Conservation (phyloP, 2,113 vertebrate genomes). For the Brachyistius frenatus region DNA sequence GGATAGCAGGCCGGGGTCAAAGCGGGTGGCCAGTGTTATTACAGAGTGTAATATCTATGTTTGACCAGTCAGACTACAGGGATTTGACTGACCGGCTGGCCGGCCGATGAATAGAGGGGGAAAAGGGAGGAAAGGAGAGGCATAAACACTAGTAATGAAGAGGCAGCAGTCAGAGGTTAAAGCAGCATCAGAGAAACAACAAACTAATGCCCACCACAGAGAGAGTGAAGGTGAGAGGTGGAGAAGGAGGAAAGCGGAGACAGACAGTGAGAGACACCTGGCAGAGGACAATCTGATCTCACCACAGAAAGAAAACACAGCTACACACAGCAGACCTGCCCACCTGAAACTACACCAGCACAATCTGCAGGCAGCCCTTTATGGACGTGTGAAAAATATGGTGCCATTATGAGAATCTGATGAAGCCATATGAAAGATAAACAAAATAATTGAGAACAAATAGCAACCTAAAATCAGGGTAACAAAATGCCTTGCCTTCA, state of each 20-base stretch:
- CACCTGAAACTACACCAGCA: constrained; percentile 50
- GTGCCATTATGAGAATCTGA: neutral
- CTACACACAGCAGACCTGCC: constrained; percentile 41
- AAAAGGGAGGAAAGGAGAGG: constrained; percentile 75
- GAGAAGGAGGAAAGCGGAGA: constrained; percentile 51
- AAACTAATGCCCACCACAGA: constrained; percentile 83
- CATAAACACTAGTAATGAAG: constrained; percentile 88
- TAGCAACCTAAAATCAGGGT: neutral
- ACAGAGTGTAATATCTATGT: constrained; percentile 87
- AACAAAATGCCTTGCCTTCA: neutral
- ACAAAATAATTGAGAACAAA: constrained; percentile 9
- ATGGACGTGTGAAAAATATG: constrained; percentile 9
- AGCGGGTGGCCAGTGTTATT: constrained; percentile 82
- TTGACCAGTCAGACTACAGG: constrained; percentile 84
- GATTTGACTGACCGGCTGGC: constrained; percentile 83
- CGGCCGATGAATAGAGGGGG: constrained; percentile 72
- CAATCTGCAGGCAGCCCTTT: neutral
- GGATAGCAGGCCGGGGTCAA: constrained; percentile 77
- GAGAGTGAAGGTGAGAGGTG: constrained; percentile 73
- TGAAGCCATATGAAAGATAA: constrained; percentile 4
- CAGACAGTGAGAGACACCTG: constrained; percentile 65
- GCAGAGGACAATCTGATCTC: constrained; percentile 63
- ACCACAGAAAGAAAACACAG: constrained; percentile 52
- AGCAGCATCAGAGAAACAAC: constrained; percentile 85
- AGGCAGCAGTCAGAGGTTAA: constrained; percentile 84